A percentile compares a stretch with the other conserved stretches of the same genome.
Conservation (phyloP, 2,797 vertebrate species). For the Meriones psammophilus region DNA sequence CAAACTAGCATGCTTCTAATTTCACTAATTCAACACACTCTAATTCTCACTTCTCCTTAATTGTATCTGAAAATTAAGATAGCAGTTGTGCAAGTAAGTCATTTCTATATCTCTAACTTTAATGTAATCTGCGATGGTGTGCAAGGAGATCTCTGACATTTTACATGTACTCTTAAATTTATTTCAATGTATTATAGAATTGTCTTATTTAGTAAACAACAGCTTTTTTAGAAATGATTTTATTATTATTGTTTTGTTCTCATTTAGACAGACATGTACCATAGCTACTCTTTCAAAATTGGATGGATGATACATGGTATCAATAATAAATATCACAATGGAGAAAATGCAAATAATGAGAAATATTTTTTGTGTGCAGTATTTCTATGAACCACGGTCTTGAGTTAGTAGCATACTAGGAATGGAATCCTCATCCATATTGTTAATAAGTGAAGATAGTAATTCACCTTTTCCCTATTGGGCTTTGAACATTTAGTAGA, state of each 20-base stretch:
- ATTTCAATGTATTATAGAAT: background rate
- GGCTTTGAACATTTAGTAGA: background rate
- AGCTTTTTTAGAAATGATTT: background rate
- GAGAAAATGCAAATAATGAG: background rate
- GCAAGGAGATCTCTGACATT: background rate
- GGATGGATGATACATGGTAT: background rate
- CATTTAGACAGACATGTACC: background rate
- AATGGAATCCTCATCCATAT: constrained; percentile 29
- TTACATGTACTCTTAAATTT: background rate
- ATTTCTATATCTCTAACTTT: background rate
- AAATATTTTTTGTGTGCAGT: background rate
- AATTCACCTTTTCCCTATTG: background rate
- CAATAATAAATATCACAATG: background rate
- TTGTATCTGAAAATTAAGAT: background rate
- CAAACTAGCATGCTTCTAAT: background rate
- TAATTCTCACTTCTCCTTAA: background rate
- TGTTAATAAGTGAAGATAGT: background rate
- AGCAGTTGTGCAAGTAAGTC: background rate
- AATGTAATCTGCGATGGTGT: background rate
- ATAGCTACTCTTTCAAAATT: background rate
- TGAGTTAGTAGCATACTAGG: background rate
- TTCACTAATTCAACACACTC: background rate
- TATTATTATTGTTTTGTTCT: background rate
- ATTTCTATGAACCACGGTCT: background rate
- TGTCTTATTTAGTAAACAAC: background rate